Conservation (phyloP, 2,113 vertebrate genomes). For the Takifugu flavidus region DNA sequence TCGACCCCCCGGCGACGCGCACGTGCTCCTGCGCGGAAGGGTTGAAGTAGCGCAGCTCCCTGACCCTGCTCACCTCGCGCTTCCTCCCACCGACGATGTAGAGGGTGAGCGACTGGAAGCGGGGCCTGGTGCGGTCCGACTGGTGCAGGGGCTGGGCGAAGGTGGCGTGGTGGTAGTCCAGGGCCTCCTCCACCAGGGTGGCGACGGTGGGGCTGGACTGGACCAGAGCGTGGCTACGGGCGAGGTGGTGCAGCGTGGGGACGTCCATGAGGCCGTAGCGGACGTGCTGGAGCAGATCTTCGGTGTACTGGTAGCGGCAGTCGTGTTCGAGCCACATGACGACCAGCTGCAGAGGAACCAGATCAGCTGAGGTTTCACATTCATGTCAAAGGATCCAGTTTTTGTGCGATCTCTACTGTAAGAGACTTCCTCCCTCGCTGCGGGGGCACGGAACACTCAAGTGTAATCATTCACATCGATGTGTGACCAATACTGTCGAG, state of each 20-base stretch:
- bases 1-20: slow-evolving; percentile 81
- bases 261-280: slow-evolving; percentile 94
- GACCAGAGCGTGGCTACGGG: slow-evolving; percentile 83
- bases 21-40: slow-evolving; percentile 85
- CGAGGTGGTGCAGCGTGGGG: slow-evolving; percentile 82
- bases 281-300: slow-evolving; percentile 89
- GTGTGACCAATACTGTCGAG: too few species aligned
- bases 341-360: slow-evolving; percentile 77
- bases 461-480: too few species aligned
- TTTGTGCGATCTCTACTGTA: too few species aligned
- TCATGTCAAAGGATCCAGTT: neutral
- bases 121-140: slow-evolving; percentile 85
- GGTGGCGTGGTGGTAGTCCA: slow-evolving; percentile 88
- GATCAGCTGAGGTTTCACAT: neutral
- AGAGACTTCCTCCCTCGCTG: too few species aligned
- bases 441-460: too few species aligned
- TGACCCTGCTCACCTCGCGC: slow-evolving; percentile 88
- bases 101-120: slow-evolving; percentile 90
- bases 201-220: slow-evolving; percentile 83
- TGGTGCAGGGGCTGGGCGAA: slow-evolving; percentile 92
- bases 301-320: slow-evolving; percentile 87
- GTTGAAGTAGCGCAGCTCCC: slow-evolving; percentile 91
- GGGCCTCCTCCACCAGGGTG: slow-evolving; percentile 86
- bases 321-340: slow-evolving; percentile 92
- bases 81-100: slow-evolving; percentile 92